Evolutionary conservation across 2,113 vertebrate species (phyloP), one percentile per base, ranked within the genome.

Genomic region (Quiscalus mexicanus): DNA sequence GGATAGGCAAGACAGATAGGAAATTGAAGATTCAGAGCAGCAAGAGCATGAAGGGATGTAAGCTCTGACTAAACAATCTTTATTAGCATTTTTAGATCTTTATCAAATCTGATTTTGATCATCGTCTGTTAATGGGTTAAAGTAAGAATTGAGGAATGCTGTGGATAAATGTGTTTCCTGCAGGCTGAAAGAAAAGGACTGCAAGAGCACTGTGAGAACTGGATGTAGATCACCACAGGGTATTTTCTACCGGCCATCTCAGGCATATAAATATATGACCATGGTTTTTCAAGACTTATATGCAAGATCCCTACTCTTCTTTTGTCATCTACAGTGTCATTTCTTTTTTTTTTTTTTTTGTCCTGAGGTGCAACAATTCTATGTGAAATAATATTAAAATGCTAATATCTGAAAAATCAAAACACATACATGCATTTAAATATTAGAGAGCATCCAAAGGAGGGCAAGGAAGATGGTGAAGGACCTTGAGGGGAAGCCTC

Each of bases 391-490:
- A n/a, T 50, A 33, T 55, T n/a, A 45, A 68, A 37, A 35, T 60
- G 22, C 4, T 68, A 30, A 18, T 55, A 64, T n/a, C 33, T 55
- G 22, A 20, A 83, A 75, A 79, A 70, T 33, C 11, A 17, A 75
- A 70, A 62, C 10, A n/a, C 0, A 1, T 17, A 15, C 8, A 18
- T 0, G 1, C 47, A 49, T 41, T n/a, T 49, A 75, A 20, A 13
- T 35, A 24, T 30, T 35, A n/a, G 15, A 49, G 12, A 19, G 10
- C 0, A 0, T 75, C 42, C 42, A n/a, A 64, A 47, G 49, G 28
- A 47, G 19, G 28, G 6, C 28, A 64, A 15, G 4, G 3, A 39
- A 27, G 39, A 18, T 39, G 7, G 5, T 22, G n/a, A 55, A 55
- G 22, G 39, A 6, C 4, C 11, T 45, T 12, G 41, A 84, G 30